Conservation (phyloP, 1,140 invertebrate genomes). For the Drosophila dunni region DNA sequence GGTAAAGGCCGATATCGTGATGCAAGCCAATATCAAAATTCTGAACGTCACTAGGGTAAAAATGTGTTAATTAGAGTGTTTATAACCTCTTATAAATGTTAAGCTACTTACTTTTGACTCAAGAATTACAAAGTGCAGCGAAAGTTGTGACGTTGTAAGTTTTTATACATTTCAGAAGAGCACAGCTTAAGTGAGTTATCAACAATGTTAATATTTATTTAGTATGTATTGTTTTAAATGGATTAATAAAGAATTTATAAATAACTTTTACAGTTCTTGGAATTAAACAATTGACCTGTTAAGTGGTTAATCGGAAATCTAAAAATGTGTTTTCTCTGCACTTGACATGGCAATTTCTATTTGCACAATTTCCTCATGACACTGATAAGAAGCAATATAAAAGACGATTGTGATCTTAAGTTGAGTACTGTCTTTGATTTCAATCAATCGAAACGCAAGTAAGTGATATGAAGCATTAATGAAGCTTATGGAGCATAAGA, state of each 20-base stretch:
- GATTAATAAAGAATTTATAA: background rate
- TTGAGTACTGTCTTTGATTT: conserved; percentile 2
- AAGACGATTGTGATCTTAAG: background rate
- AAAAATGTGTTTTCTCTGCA: conserved; percentile 15
- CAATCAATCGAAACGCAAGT: conserved; percentile 3
- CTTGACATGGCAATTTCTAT: conserved; percentile 8
- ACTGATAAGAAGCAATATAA: conserved; percentile 26
- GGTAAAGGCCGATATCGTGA: background rate
- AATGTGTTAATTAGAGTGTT: background rate
- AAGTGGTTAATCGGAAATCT: background rate
- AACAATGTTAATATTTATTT: background rate
- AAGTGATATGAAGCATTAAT: background rate
- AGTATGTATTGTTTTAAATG: background rate
- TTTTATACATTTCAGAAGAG: conserved; percentile 2
- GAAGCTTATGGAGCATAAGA: too few relatives aligned
- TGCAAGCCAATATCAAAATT: background rate
- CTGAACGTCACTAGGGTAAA: conserved; percentile 6
- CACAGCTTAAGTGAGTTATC: background rate
- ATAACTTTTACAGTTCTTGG: background rate
- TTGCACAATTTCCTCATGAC: background rate
- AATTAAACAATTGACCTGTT: background rate
- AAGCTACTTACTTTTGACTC: conserved; percentile 16
- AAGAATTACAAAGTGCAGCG: background rate
- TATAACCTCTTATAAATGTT: background rate
- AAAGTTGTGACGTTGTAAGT: too few relatives aligned